phyloP scores from a whole-genome alignment of 2,888 invertebrate genomes.

The Cryptophagus acutangulus region DNA sequence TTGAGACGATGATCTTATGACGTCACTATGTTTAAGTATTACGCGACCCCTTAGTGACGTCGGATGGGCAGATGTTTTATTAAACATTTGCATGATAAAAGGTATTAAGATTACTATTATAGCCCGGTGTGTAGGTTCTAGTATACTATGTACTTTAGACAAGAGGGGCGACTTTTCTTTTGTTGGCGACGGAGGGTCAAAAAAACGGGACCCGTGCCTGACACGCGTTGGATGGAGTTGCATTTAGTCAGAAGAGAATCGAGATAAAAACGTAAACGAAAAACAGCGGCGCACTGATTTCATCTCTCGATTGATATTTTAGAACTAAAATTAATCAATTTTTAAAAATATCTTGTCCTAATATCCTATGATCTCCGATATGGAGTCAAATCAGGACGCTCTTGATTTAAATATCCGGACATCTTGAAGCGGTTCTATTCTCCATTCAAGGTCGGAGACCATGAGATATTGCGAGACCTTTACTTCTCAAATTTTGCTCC shows the following conservation, averaged over 20 bases:
- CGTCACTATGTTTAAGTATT: slow-evolving; percentile 27
- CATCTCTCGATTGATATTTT: not conserved
- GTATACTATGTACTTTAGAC: slow-evolving; percentile 36
- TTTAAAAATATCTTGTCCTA: slow-evolving; percentile 8
- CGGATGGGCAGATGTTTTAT: slow-evolving; percentile 43
- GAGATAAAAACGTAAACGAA: slow-evolving; percentile 41
- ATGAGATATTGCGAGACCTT: too few relatives aligned
- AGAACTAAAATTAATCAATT: not conserved
- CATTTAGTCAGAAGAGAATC: slow-evolving; percentile 38
- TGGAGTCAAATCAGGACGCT: too few relatives aligned
- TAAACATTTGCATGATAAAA: slow-evolving; percentile 46
- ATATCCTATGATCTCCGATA: too few relatives aligned
- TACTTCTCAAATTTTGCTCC: too few relatives aligned
- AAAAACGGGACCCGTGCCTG: slow-evolving; percentile 47
- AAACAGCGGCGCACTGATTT: slow-evolving; percentile 34
- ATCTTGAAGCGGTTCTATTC: too few relatives aligned
- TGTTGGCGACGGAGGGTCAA: slow-evolving; percentile 43
- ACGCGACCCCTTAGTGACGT: slow-evolving; percentile 33
- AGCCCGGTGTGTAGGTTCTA: slow-evolving; percentile 41
- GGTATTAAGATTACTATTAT: slow-evolving; percentile 46
- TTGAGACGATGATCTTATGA: slow-evolving; percentile 47
- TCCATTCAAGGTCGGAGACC: too few relatives aligned
- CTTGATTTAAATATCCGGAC: too few relatives aligned
- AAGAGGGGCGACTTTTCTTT: slow-evolving; percentile 44
- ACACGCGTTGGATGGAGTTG: slow-evolving; percentile 46